phyloP scores from a whole-genome alignment of 2,113 vertebrate species.

The Campylorhamphus procurvoides region DNA sequence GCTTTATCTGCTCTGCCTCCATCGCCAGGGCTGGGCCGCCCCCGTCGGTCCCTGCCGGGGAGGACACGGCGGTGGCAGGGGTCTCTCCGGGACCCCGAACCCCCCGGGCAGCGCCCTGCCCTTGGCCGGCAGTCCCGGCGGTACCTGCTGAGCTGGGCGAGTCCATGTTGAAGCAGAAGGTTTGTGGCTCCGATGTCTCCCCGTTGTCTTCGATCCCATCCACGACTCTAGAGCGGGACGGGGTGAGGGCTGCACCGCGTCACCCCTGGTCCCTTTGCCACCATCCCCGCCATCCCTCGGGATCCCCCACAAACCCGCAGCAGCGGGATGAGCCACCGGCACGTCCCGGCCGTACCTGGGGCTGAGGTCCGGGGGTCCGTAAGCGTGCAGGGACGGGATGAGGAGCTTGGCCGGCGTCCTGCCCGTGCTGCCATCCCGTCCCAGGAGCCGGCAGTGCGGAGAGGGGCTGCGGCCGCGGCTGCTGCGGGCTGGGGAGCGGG shows the following conservation, averaged over 20 bases:
- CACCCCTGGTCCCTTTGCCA: not conserved
- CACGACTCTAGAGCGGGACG: constrained; percentile 79
- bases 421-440: not conserved
- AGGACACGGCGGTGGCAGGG: not conserved
- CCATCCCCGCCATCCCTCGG: not conserved
- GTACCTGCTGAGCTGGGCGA: constrained; percentile 67
- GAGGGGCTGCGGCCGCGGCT: constrained; percentile 78
- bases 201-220: constrained; percentile 92
- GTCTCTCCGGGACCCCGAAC: not conserved
- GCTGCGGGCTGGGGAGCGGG: constrained; percentile 78
- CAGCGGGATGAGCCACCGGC: rapidly evolving
- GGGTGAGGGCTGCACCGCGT: not conserved
- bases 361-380: constrained; percentile 86
- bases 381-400: constrained; percentile 81
- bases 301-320: not conserved
- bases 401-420: constrained; percentile 83
- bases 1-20: constrained; percentile 87
- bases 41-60: constrained; percentile 11
- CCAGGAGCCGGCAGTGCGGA: constrained; percentile 44
- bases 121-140: rapidly evolving
- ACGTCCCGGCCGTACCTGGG: constrained; percentile 78
- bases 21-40: constrained; percentile 68
- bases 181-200: constrained; percentile 63
- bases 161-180: constrained; percentile 84
- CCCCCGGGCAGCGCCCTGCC: rapidly evolving